A percentile compares a stretch with the other conserved stretches of the same genome.
Conservation (phyloP, 1,140 invertebrate species). For the Spodoptera frugiperda region DNA sequence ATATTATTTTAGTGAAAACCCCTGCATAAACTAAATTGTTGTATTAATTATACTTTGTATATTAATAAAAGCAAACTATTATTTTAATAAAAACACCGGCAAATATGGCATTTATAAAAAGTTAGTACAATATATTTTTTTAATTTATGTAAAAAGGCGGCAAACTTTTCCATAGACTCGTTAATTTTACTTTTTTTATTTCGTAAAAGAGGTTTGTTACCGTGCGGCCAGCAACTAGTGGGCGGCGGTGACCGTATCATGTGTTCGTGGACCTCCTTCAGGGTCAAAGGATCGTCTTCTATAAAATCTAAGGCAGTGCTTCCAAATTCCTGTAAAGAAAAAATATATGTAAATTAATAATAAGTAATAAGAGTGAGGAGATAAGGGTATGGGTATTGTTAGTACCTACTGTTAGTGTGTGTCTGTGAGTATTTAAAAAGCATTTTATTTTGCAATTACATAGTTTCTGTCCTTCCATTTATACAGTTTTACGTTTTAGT, state of each 20-base stretch:
- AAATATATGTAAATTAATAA: neutral
- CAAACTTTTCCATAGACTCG: neutral
- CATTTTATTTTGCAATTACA: too few species aligned
- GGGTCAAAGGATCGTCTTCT: conserved; percentile 89
- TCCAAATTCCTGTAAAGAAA: conserved; percentile 88
- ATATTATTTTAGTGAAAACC: too few species aligned
- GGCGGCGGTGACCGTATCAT: conserved; percentile 93
- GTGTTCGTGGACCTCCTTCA: conserved; percentile 93
- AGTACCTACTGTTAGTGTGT: too few species aligned
- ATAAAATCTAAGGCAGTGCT: conserved; percentile 87
- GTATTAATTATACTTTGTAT: too few species aligned
- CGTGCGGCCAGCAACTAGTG: conserved; percentile 89
- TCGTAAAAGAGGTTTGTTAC: conserved; percentile 60
- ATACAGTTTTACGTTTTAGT: too few species aligned
- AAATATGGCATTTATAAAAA: neutral
- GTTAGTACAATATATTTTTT: conserved; percentile 30
- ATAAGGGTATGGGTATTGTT: too few species aligned
- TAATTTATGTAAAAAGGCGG: neutral
- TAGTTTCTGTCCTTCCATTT: too few species aligned
- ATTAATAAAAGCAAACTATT: too few species aligned
- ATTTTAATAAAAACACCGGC: neutral
- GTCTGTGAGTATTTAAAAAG: too few species aligned
- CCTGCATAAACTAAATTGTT: too few species aligned
- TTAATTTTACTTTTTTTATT: conserved; percentile 16
- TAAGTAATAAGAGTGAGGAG: neutral